Evolutionary conservation across 2,113 vertebrate genomes (phyloP).

Genomic region (Epinephelus cyanopodus): DNA sequence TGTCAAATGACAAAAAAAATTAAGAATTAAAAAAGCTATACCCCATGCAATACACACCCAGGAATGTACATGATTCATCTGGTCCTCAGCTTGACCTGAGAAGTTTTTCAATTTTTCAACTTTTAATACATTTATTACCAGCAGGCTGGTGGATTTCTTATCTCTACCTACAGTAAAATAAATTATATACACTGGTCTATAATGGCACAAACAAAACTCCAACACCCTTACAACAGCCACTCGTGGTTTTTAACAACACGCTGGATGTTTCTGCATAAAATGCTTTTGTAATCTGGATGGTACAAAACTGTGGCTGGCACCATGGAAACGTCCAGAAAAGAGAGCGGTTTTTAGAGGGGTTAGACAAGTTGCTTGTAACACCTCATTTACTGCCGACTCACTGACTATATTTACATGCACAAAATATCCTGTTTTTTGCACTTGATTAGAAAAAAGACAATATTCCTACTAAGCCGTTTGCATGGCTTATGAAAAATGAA

Average conservation of each 20-base stretch:
- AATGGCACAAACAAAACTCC: background rate
- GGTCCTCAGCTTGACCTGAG: background rate
- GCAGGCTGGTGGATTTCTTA: background rate
- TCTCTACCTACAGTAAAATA: background rate
- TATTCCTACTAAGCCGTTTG: too few species aligned
- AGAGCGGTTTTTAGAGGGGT: background rate
- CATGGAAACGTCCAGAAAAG: background rate
- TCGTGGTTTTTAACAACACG: background rate
- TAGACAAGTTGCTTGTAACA: background rate
- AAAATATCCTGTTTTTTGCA: too few species aligned
- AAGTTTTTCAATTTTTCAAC: background rate
- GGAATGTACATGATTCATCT: background rate
- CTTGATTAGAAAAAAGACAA: too few species aligned
- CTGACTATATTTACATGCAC: too few species aligned
- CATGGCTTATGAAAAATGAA: too few species aligned
- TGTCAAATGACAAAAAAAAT: background rate
- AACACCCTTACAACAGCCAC: background rate
- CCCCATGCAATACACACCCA: background rate
- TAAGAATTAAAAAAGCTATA: background rate
- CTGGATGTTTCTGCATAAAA: background rate
- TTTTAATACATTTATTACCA: background rate
- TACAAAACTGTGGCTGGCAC: too few species aligned
- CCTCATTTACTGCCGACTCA: background rate
- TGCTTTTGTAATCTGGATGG: background rate
- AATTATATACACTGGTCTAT: background rate